phyloP scores from a whole-genome alignment of 30 jellyfish, hydroid and myxozoan species.

The Clytia hemisphaerica region DNA sequence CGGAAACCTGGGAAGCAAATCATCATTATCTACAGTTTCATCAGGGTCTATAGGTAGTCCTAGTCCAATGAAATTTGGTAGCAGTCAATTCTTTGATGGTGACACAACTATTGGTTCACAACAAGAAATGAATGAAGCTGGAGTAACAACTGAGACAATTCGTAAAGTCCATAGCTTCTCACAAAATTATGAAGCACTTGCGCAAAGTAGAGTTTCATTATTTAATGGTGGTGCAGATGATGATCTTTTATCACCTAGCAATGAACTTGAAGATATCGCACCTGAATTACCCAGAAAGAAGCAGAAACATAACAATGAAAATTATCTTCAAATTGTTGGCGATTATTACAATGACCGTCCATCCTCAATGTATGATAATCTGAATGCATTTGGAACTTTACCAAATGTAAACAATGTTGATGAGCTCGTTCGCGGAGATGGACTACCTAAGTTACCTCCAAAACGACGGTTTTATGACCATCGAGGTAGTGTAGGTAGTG shows the following conservation, averaged over 20 bases:
- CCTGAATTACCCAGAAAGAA: constrained; percentile 83
- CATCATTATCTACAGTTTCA: constrained; percentile 54
- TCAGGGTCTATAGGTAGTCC: constrained; percentile 25
- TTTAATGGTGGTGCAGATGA: constrained; percentile 69
- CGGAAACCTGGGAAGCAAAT: constrained; percentile 48
- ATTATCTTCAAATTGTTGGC: constrained; percentile 62
- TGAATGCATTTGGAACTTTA: constrained; percentile 75
- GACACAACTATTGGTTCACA: not conserved
- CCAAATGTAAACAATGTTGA: constrained; percentile 85
- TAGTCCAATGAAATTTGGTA: not conserved
- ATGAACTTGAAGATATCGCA: constrained; percentile 40
- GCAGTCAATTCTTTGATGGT: not conserved
- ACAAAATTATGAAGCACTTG: constrained; percentile 57
- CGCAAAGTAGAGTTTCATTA: constrained; percentile 75
- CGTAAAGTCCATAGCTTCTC: constrained; percentile 74
- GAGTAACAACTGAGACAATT: constrained; percentile 70
- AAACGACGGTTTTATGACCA: constrained; percentile 54
- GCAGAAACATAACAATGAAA: constrained; percentile 38
- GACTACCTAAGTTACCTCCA: constrained; percentile 88
- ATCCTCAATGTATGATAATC: constrained; percentile 78
- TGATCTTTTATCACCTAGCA: constrained; percentile 44
- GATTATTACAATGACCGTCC: constrained; percentile 86
- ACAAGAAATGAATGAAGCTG: constrained; percentile 44
- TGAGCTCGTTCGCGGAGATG: constrained; percentile 51
- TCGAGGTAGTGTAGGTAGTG: constrained; percentile 15